Evolutionary conservation across 2,888 invertebrate species (phyloP), one percentile per base, ranked within the genome.

Genomic region (Unio delphinus): DNA sequence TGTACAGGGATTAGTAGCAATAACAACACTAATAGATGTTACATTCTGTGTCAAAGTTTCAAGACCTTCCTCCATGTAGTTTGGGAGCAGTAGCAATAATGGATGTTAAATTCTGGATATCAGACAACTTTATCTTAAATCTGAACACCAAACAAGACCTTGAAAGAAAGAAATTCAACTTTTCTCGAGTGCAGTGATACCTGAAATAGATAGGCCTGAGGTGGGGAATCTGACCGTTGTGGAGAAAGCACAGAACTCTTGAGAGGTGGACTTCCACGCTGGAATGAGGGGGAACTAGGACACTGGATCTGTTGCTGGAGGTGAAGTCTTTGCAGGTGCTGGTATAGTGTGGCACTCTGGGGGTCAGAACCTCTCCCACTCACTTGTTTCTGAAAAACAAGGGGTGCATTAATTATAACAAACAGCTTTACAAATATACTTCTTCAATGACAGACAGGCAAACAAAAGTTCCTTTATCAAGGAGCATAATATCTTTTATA

Each of bases 321-420:
- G 69, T 91, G 91, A 34, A 91, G 85, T 71, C 90, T 84, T 79
- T 91, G 91, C 61, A 91, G 84, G 74, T 90, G 90, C 70, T 90
- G 90, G 45, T 90, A 87, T n/a, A 91, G 83, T 64, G 79, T 82
- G 63, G 85, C 83, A 61, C 84, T 79, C 56, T 85, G 85, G 8
- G 91, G 87, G 68, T 90, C 85, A 7, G 81, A 77, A 62, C 86
- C 85, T n/a, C 84, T 70, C 60, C 71, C 77, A 67, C 76, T 85
- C 72, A 88, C 90, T 78, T 89, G 87, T 79, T 89, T 89, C 90
- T 91, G 85, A 58, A 76, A 58, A 64, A 59, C 60, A 62, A 65
- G 61, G 57, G 11, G n/a, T 59, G 28, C 45, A 45, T 45, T 15
- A 45, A 45, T 0, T 11, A 45, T 45, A 45, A 11, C 3, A 11